Conservation (phyloP, 2,888 invertebrate species). For the Megamerina dolium region DNA sequence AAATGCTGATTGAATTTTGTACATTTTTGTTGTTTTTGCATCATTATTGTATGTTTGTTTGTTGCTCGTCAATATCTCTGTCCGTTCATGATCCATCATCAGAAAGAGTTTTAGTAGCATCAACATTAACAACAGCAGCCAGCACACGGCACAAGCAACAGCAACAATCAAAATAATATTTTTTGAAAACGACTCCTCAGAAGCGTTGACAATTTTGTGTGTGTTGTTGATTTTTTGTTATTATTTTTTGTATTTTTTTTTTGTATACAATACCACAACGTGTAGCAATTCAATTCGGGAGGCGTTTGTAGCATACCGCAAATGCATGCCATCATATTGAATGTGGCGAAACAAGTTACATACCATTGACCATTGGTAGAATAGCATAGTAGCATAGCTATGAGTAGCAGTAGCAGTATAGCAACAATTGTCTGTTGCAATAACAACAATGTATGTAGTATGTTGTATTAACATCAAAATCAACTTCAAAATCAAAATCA, state of each 20-base stretch:
- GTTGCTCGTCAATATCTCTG: no score
- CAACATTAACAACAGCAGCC: no score
- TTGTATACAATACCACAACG: conserved; percentile 25
- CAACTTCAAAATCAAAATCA: conserved; percentile 9
- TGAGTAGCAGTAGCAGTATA: neutral
- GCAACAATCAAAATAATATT: no score
- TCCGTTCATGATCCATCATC: no score
- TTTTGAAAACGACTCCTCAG: no score
- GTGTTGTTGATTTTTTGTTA: conserved; percentile 29
- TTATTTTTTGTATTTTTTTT: conserved; percentile 24
- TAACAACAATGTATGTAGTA: conserved; percentile 4
- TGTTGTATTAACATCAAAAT: conserved; percentile 1
- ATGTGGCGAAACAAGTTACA: conserved; percentile 41
- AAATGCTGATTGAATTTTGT: no score
- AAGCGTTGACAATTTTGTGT: no score
- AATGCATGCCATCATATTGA: conserved; percentile 19
- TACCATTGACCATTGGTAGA: conserved; percentile 42
- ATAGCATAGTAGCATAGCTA: conserved; percentile 7
- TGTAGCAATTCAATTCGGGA: conserved; percentile 30
- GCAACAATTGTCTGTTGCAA: conserved; percentile 3
- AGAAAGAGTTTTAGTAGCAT: no score
- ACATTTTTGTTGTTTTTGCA: no score
- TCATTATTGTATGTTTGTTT: no score
- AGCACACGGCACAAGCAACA: no score
- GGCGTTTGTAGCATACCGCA: conserved; percentile 31